phyloP scores from a whole-genome alignment of 2,888 invertebrate species.

The Poecilus cupreus region DNA sequence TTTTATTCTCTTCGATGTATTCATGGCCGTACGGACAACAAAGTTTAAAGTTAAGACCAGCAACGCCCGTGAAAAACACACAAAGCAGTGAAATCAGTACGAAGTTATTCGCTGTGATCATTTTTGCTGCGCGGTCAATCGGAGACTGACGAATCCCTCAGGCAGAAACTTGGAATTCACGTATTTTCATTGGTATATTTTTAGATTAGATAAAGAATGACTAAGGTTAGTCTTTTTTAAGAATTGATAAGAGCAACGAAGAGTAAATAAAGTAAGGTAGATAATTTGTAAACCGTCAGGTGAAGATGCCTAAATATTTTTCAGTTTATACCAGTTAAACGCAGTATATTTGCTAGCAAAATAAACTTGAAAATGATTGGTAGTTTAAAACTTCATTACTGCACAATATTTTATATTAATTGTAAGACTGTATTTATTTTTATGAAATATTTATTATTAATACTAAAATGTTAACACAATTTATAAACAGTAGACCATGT shows the following conservation, averaged over 20 bases:
- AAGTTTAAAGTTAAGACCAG: background rate
- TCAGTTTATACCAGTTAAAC: background rate
- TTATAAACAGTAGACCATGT: too few species aligned
- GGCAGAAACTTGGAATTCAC: background rate
- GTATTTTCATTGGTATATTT: constrained; percentile 3
- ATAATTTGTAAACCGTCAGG: constrained; percentile 19
- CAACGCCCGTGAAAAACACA: background rate
- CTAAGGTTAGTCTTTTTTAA: background rate
- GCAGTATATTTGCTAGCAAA: background rate
- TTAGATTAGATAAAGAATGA: constrained; percentile 37
- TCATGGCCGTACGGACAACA: constrained; percentile 12
- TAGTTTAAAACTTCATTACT: too few species aligned
- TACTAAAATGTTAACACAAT: too few species aligned
- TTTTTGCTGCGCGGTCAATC: background rate
- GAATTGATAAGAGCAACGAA: background rate
- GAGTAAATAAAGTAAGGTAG: background rate
- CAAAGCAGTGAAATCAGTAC: background rate
- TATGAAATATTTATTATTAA: too few species aligned
- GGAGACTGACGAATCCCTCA: background rate
- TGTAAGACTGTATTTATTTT: too few species aligned
- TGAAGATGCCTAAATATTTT: background rate
- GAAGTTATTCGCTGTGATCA: background rate
- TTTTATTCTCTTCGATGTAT: constrained; percentile 6
- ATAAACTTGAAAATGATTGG: background rate
- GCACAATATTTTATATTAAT: too few species aligned